Base-by-base conservation (phyloP, 2,113 vertebrate genomes). In the Perca fluviatilis region DNA sequence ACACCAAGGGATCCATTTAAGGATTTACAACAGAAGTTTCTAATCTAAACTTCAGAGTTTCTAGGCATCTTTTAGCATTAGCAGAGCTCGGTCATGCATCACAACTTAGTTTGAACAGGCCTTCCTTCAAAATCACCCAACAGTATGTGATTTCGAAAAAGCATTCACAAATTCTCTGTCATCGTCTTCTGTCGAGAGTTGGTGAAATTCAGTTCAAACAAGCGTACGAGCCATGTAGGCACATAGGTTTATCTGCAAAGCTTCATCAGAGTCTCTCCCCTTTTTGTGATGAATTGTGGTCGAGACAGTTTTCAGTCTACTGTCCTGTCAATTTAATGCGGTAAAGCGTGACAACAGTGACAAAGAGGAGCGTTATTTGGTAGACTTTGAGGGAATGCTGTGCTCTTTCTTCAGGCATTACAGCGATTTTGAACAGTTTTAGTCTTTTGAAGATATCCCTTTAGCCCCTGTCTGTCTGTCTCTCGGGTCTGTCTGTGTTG, bases 181-280 rank as follows among this genome's bases (percentile, higher is more conserved):
- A 9, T 49, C 53, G 8, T 63, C 43, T 46, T 66, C 67, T 54
- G 58, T 71, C 18, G 15, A 73, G 51, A 81, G 74, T 80, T 58
- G 70, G 57, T 77, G 74, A 76, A 77, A 71, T 86, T 76, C 10
- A 69, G 74, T 89, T 86, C 73, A 80, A 87, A 91, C 71, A 70
- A 84, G 85, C 40, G 53, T 75, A 81, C 46, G 36, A 90, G 91
- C 91, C 92, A 36, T 77, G 56, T 79, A 94, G 92, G 93, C 93
- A 93, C 91, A 80, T 70, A 89, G 92, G 91, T 91, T 90, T 87
- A 83, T 88, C 84, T 87, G 89, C 88, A 91, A 91, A 92, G 89
- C 84, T 88, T 89, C 79, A 77, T 84, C 76, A 46, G 54, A 77
- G 23, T 81, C 83, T 76, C 80, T 76, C 79, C 51, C 33, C 76